These are phyloP conservation scores for Protophormia terraenovae DNA, from an alignment of 2,888 invertebrate genomes.

Conservation along the genomic window DNA sequence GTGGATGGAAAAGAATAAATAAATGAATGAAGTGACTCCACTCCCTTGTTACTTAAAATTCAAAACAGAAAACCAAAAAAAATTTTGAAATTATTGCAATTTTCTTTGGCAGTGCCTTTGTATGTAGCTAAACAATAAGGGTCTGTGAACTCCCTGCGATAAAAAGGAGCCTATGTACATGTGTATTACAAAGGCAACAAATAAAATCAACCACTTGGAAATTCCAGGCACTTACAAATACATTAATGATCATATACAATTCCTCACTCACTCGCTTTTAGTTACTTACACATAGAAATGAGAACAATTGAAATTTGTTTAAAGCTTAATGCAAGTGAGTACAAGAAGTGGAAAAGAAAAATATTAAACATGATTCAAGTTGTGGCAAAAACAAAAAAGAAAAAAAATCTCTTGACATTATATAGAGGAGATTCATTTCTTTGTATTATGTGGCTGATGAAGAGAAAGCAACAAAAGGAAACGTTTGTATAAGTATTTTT, in stretches of 20 bases:
- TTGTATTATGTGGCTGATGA: constrained; percentile 32
- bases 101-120: constrained; percentile 19
- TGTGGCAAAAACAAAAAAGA: constrained; percentile 19
- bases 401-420: background rate
- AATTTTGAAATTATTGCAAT: constrained; percentile 48
- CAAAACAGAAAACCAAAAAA: constrained; percentile 34
- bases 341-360: constrained; percentile 2
- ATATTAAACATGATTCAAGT: constrained; percentile 35
- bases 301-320: constrained; percentile 51
- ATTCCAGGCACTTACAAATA: constrained; percentile 63
- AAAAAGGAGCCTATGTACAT: constrained; percentile 60
- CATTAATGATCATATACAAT: constrained; percentile 44
- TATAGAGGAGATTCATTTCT: constrained; percentile 42
- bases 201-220: constrained; percentile 63
- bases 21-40: constrained; percentile 24
- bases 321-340: background rate
- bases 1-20: too few relatives aligned
- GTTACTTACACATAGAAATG: background rate
- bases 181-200: constrained; percentile 29
- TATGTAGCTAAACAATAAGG: constrained; percentile 29
- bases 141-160: constrained; percentile 49
- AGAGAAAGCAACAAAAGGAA: constrained; percentile 66
- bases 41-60: constrained; percentile 57
- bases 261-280: background rate
- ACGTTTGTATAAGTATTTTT: constrained; percentile 49